These are phyloP conservation scores for Enteromius trimaculatus DNA, from an alignment of 2,797 vertebrate species.

Conservation along the genomic window DNA sequence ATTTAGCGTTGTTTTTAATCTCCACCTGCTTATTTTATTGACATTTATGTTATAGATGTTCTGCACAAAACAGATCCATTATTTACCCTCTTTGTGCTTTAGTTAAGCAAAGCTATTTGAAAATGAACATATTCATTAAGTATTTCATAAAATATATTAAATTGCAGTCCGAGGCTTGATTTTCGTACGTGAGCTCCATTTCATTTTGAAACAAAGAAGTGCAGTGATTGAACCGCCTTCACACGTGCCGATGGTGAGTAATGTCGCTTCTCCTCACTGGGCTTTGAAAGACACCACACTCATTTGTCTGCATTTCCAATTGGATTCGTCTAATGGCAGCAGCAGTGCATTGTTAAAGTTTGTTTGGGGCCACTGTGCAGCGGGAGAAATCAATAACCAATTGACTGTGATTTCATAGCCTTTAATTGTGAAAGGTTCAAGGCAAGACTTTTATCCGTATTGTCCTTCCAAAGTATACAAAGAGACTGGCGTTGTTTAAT, in stretches of 20 bases:
- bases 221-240: slow-evolving; percentile 57
- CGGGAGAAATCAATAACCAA: slow-evolving; percentile 67
- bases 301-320: slow-evolving; percentile 67
- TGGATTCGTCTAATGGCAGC: slow-evolving; percentile 57
- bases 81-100: slow-evolving; percentile 27
- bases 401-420: slow-evolving; percentile 62
- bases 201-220: slow-evolving; percentile 55
- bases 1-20: background rate
- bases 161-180: slow-evolving; percentile 56
- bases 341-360: slow-evolving; percentile 59
- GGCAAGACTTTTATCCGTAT: slow-evolving; percentile 35
- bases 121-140: slow-evolving; percentile 63
- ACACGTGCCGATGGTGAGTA: slow-evolving; percentile 63
- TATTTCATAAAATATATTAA: slow-evolving; percentile 56
- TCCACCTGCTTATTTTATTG: background rate
- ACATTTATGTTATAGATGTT: slow-evolving; percentile 1
- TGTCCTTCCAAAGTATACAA: slow-evolving; percentile 21
- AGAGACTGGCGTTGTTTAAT: slow-evolving; percentile 21
- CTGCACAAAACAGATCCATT: slow-evolving; percentile 13
- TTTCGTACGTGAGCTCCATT: slow-evolving; percentile 39
- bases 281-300: slow-evolving; percentile 63
- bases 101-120: slow-evolving; percentile 46
- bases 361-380: slow-evolving; percentile 60
- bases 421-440: slow-evolving; percentile 57
- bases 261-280: slow-evolving; percentile 56